phyloP scores from a whole-genome alignment of 92 coral and sea anemone species.

The Porites divaricata region DNA sequence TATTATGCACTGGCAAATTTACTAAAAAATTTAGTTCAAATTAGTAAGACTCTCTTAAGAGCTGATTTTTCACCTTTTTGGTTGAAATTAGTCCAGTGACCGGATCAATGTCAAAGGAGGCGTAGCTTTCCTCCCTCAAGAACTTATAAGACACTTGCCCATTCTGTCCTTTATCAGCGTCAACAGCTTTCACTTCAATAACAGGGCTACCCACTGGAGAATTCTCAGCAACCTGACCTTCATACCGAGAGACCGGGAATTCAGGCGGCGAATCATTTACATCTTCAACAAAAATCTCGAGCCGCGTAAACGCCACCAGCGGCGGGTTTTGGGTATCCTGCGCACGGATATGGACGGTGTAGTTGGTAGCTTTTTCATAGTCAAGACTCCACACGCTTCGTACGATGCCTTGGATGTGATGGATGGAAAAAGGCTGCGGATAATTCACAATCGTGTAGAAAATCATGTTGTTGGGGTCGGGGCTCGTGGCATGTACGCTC shows the following conservation, averaged over 20 bases:
- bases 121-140: slow-evolving; percentile 13
- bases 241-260: slow-evolving; percentile 75
- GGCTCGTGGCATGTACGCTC: slow-evolving; percentile 55
- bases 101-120: slow-evolving; percentile 59
- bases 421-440: slow-evolving; percentile 73
- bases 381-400: slow-evolving; percentile 64
- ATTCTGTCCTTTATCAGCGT: slow-evolving; percentile 74
- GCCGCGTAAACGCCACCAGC: slow-evolving; percentile 70
- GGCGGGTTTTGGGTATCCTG: slow-evolving; percentile 71
- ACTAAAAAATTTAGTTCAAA: too few species aligned
- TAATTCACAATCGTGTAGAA: slow-evolving; percentile 77
- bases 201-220: slow-evolving; percentile 85
- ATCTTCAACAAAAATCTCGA: slow-evolving; percentile 83
- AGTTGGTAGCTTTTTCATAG: slow-evolving; percentile 83
- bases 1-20: too few species aligned
- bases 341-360: slow-evolving; percentile 86
- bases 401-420: slow-evolving; percentile 63
- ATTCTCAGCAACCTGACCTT: slow-evolving; percentile 92
- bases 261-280: slow-evolving; percentile 97
- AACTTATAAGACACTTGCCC: slow-evolving; percentile 78
- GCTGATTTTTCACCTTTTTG: slow-evolving; percentile 12
- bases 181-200: slow-evolving; percentile 82
- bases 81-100: slow-evolving; percentile 79
- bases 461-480: slow-evolving; percentile 49
- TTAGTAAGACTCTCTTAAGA: too few species aligned